Evolutionary conservation across 2,113 vertebrate genomes (phyloP).

Genomic region (Tupaia chinensis): DNA sequence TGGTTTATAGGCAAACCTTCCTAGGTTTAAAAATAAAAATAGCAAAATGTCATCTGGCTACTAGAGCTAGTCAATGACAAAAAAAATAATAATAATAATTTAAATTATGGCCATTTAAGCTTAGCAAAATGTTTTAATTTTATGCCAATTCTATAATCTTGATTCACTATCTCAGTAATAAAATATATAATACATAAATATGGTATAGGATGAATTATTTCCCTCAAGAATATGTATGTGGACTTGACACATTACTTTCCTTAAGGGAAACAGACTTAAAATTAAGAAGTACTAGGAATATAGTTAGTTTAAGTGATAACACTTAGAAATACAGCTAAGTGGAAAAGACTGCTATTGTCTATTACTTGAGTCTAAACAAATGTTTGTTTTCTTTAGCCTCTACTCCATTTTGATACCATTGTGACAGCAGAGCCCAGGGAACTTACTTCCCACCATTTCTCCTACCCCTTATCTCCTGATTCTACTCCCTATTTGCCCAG

Average conservation of each 20-base stretch:
- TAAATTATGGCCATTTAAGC: slow-evolving; percentile 69
- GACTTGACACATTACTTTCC: slow-evolving; percentile 73
- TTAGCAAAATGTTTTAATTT: slow-evolving; percentile 73
- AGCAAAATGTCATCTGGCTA: slow-evolving; percentile 68
- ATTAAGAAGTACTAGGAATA: slow-evolving; percentile 78
- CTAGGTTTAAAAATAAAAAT: slow-evolving; percentile 78
- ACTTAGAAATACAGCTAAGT: slow-evolving; percentile 16
- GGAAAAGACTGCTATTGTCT: slow-evolving; percentile 21
- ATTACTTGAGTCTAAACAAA: neutral
- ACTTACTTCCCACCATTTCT: neutral
- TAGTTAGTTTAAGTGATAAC: slow-evolving; percentile 48
- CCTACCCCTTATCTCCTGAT: neutral
- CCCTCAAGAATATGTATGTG: slow-evolving; percentile 41
- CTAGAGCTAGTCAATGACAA: slow-evolving; percentile 65
- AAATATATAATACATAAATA: slow-evolving; percentile 63
- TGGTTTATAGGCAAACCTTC: slow-evolving; percentile 71
- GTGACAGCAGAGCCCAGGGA: neutral
- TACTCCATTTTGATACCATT: neutral
- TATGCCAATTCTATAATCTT: slow-evolving; percentile 64
- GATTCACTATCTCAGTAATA: slow-evolving; percentile 60
- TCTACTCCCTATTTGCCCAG: neutral
- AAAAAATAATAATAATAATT: slow-evolving; percentile 27
- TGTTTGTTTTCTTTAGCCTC: neutral
- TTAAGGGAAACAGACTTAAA: slow-evolving; percentile 62
- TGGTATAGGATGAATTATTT: slow-evolving; percentile 56